These are phyloP conservation scores for Epinephelus cyanopodus DNA, from an alignment of 2,113 vertebrate species.

Conservation along the genomic window DNA sequence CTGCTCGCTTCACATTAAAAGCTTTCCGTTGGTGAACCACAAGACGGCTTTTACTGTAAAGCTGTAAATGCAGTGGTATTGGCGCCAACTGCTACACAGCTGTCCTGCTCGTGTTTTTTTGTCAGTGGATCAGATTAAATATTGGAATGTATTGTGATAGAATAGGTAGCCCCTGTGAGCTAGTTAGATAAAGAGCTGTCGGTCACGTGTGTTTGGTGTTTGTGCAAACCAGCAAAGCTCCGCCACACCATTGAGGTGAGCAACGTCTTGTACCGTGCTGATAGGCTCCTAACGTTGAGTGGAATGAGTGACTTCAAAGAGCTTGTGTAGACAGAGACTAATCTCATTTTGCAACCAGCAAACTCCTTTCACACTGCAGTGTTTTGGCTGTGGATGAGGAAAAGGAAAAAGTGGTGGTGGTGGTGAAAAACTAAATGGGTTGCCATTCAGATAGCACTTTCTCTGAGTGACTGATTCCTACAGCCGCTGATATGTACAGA, in stretches of 20 bases:
- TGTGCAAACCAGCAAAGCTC: background rate
- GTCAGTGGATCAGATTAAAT: background rate
- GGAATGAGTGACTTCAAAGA: background rate
- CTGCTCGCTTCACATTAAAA: constrained; percentile 37
- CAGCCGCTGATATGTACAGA: background rate
- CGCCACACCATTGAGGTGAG: background rate
- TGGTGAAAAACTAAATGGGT: background rate
- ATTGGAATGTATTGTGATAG: background rate
- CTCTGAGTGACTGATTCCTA: background rate
- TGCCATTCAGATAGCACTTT: background rate
- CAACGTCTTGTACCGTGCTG: background rate
- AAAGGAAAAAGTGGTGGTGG: background rate
- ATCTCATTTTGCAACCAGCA: background rate
- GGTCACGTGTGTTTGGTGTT: background rate
- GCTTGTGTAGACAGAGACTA: background rate
- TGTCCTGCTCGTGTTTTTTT: background rate
- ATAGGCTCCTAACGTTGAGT: background rate
- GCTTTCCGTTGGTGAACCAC: constrained; percentile 41
- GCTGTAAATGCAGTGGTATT: constrained; percentile 2
- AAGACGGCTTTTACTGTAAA: constrained; percentile 45
- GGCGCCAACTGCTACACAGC: background rate
- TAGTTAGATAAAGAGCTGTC: constrained; percentile 3
- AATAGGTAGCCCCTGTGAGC: background rate
- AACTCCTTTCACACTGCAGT: background rate
- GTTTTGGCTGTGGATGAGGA: background rate